Base-by-base conservation (phyloP, 2,888 invertebrate genomes). In the Diplolepis rosae region DNA sequence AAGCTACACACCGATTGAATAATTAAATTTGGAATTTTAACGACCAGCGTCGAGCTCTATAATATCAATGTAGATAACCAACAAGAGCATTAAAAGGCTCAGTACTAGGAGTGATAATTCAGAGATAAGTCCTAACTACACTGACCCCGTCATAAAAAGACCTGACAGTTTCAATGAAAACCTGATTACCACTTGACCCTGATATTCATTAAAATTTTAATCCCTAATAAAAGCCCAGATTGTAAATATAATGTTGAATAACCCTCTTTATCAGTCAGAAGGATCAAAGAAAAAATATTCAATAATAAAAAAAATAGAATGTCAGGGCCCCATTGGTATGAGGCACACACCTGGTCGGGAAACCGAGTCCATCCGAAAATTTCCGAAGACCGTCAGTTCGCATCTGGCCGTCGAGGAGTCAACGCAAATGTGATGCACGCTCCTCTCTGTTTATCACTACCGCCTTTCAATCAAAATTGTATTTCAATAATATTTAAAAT, bases 1-100 rank as follows among this genome's bases (percentile, higher is more conserved):
- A 56, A 56, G 35, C 35, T 13, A 56, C 35, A 35, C 35, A 56
- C 18, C 56, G 35, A 56, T 56, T 56, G 22, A 35, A 56, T 56
- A 56, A 56, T 35, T 56, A 35, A 32, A 56, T 56, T 5, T 13
- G 13, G 7, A 56, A 56, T 56, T 56, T 35, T 35, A 56, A 22
- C 32, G 6, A 32, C 32, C 5, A 32, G 28, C 9, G 30, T 56
- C 15, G 18, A 35, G 13, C 6, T 56, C 22, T 51, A 27, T 56
- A 35, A 56, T 56, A 35, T 56, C 22, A 35, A 35, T 32, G 22
- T 13, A 56, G 54, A 56, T 35, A 22, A 35, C 22, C 13, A 32
- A 56, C 32, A 30, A 32, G 30, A 32, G 18, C 32, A 18, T 32
- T 32, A 32, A 32, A n/a, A 11, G 18, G 18, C 18, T 56, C 22